Base-by-base conservation (phyloP, 2,113 vertebrate species). In the Regulus satrapa region DNA sequence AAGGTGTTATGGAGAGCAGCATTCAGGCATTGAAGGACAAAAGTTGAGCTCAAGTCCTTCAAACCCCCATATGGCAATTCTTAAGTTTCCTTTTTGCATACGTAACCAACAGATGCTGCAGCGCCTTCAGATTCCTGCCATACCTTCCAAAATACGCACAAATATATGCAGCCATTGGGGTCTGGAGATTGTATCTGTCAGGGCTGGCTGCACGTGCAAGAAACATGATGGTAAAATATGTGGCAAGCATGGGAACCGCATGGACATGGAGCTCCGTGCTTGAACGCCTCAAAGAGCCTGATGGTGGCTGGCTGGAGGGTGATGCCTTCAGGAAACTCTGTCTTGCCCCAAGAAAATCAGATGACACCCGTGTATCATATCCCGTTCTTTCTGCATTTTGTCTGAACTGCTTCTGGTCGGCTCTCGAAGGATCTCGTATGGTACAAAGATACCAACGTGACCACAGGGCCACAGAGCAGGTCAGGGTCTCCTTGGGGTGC, bases 121-220 rank as follows among this genome's bases (percentile, higher is more conserved):
- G 52, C 95, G 96, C 83, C 98, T 95, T 96, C 80, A 51, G 96
- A 98, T 97, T 97, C 97, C 94, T 98, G 91, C 95, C 94, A 67
- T 91, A 94, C 95, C 97, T 98, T 98, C 97, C 97, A 98, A 97
- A 98, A 98, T 97, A 97, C 97, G 94, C 92, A 96, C 89, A 61
- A 61, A 40, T 95, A 92, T 94, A 86, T 80, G 97, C 92, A 82
- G 90, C 89, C 71, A 80, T 84, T 34, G 43, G 20, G 95, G 89
- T 95, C 98, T 98, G 98, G 97, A 98, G 80, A 98, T 81, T 98
- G 88, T 98, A 94, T 98, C 97, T 98, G 98, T 98, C 98, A 98
- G 76, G 94, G 77, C 96, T 95, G 94, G 95, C 92, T 95, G 92
- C 95, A 92, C 62, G 91, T 95, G 96, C 92, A 90, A 93, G 91